phyloP scores from a whole-genome alignment of 2,797 vertebrate genomes.

The Chiroxiphia lanceolata region DNA sequence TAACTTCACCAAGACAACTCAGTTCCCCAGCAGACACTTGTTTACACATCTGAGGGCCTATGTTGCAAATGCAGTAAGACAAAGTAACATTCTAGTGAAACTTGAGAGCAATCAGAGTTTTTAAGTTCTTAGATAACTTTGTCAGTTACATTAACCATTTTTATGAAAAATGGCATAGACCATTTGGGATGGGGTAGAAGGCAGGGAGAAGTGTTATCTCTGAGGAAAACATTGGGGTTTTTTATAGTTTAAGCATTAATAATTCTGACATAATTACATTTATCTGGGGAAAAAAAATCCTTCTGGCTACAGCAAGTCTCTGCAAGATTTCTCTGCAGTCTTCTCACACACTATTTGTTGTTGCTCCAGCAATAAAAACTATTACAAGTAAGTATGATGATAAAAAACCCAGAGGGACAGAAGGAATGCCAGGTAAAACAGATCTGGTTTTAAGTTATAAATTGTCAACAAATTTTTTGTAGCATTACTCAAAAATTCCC shows the following conservation, averaged over 20 bases:
- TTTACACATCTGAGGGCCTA: background rate
- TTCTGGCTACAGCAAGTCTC: background rate
- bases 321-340: background rate
- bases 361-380: constrained; percentile 14
- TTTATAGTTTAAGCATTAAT: background rate
- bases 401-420: background rate
- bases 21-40: background rate
- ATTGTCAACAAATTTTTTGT: background rate
- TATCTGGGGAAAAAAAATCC: background rate
- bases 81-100: background rate
- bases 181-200: background rate
- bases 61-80: background rate
- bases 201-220: background rate
- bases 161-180: background rate
- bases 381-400: background rate
- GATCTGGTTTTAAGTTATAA: background rate
- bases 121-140: background rate
- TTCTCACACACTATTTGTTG: background rate
- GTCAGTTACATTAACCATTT: background rate
- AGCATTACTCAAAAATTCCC: background rate
- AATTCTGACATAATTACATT: background rate
- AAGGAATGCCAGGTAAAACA: constrained; percentile 25
- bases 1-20: background rate
- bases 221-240: background rate
- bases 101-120: background rate